Conservation (phyloP, 2,113 vertebrate species). For the Lagopus muta region DNA sequence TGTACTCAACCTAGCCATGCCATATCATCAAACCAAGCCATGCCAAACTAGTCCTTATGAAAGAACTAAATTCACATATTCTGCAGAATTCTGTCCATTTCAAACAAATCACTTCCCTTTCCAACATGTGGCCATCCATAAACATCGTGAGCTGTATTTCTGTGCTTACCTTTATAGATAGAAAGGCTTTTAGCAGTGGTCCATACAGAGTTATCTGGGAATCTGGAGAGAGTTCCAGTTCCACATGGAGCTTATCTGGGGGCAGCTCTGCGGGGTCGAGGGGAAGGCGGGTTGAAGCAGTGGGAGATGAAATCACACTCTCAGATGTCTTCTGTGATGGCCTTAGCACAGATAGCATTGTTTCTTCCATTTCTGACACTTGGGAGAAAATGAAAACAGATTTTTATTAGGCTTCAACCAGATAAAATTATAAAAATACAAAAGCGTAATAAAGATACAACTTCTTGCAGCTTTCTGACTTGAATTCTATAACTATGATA, state of each 20-base stretch:
- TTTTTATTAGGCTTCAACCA: neutral
- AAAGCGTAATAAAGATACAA: neutral
- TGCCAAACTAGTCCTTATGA: neutral
- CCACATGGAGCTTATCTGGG: conserved; percentile 92
- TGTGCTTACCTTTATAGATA: conserved; percentile 90
- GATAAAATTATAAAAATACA: neutral
- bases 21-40: neutral
- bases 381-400: neutral
- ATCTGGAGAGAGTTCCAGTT: conserved; percentile 94
- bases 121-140: rapidly evolving
- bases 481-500: neutral
- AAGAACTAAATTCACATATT: rapidly evolving
- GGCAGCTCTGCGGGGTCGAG: conserved; percentile 92
- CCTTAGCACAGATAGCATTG: conserved; percentile 90
- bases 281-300: conserved; percentile 74
- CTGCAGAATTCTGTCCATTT: neutral
- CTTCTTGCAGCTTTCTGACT: neutral
- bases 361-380: conserved; percentile 98
- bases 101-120: rapidly evolving
- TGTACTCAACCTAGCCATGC: neutral
- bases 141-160: rapidly evolving
- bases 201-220: conserved; percentile 95
- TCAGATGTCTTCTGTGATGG: conserved; percentile 83
- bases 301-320: conserved; percentile 78
- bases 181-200: conserved; percentile 89